phyloP scores from a whole-genome alignment of 2,797 vertebrate species.

The Muscicapa striata region DNA sequence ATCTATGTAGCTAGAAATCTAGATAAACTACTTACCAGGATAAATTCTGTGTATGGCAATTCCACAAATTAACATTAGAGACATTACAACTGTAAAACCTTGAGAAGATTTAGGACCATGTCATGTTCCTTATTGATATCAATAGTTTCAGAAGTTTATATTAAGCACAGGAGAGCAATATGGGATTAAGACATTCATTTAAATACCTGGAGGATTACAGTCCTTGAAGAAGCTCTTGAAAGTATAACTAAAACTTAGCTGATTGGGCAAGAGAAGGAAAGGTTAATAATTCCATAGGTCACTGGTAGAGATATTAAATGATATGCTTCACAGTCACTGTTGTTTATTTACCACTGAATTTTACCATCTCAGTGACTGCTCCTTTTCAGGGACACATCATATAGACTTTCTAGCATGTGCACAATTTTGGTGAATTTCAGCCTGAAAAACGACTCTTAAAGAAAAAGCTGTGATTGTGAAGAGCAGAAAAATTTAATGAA shows the following conservation, averaged over 20 bases:
- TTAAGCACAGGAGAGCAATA: neutral
- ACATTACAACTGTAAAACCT: neutral
- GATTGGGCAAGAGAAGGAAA: neutral
- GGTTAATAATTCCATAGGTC: neutral
- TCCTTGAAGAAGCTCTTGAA: neutral
- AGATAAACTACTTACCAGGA: neutral
- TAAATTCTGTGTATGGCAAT: neutral
- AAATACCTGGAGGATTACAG: neutral
- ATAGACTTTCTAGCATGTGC: neutral
- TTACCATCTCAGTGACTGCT: slow-evolving; percentile 3
- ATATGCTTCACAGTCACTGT: neutral
- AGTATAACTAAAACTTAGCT: neutral
- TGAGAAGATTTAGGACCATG: neutral
- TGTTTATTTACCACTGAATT: slow-evolving; percentile 23
- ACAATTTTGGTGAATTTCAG: neutral
- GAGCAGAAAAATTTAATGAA: neutral
- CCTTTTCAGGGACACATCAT: slow-evolving; percentile 8
- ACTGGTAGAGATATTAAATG: neutral
- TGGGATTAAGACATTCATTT: neutral
- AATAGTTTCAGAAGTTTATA: neutral
- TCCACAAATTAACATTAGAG: neutral
- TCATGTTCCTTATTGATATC: neutral
- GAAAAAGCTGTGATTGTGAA: slow-evolving; percentile 1
- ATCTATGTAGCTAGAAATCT: neutral
- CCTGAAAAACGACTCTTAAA: neutral